Conservation (phyloP, 2,797 vertebrate genomes). For the Pipistrellus nathusii region DNA sequence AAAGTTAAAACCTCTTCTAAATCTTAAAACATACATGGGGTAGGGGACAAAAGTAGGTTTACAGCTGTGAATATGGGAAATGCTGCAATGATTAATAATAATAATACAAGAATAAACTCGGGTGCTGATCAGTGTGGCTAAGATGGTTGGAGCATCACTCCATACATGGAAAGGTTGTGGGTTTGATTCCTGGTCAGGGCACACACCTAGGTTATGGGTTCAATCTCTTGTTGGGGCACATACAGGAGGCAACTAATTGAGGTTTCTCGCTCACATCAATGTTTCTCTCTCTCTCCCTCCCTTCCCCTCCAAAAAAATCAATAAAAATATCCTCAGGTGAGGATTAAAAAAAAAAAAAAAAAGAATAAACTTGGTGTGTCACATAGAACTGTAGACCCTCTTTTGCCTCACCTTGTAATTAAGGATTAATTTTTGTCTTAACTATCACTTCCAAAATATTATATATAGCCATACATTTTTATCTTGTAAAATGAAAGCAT, state of each 20-base stretch:
- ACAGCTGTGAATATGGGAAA: no score
- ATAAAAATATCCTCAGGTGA: not conserved
- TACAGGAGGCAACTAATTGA: not conserved
- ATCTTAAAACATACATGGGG: not conserved
- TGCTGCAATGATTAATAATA: no score
- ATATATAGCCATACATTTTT: conserved; percentile 7
- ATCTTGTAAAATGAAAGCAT: conserved; percentile 15
- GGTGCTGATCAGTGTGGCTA: no score
- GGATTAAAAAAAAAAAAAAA: not conserved
- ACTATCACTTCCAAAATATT: not conserved
- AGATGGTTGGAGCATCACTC: no score
- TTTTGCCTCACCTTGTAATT: not conserved
- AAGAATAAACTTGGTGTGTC: not conserved
- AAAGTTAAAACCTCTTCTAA: conserved; percentile 9
- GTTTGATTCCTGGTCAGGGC: no score
- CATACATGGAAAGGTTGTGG: no score
- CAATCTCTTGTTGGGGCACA: not conserved
- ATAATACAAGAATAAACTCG: no score
- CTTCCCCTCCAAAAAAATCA: not conserved
- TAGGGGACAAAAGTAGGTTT: no score
- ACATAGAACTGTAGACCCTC: not conserved
- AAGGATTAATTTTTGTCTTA: conserved; percentile 28
- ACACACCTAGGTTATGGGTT: no score
- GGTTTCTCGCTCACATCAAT: no score
- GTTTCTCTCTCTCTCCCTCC: not conserved